These are phyloP conservation scores for Laterallus jamaicensis DNA, from an alignment of 2,113 vertebrate genomes.

Conservation along the genomic window DNA sequence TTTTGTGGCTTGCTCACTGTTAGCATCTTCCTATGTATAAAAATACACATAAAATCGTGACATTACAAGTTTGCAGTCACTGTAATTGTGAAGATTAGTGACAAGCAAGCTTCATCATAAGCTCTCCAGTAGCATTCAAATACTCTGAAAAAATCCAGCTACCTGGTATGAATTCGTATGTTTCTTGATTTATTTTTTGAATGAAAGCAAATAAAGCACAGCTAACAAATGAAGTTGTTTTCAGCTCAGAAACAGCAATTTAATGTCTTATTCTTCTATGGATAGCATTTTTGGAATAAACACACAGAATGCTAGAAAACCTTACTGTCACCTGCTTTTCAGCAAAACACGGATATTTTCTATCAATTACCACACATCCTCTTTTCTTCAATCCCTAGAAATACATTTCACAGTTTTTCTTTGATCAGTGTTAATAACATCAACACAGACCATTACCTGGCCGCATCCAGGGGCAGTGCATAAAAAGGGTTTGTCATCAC, in stretches of 20 bases:
- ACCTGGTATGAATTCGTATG: not conserved
- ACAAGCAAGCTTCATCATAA: not conserved
- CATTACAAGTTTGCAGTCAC: not conserved
- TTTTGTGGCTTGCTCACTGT: not conserved
- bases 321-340: not conserved
- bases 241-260: not conserved
- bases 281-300: not conserved
- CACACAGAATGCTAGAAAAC: not conserved
- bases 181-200: not conserved
- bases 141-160: not conserved
- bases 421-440: not conserved
- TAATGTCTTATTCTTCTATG: not conserved
- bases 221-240: not conserved
- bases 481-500: conserved; percentile 99
- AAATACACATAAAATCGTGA: not conserved
- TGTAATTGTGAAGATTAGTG: not conserved
- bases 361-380: not conserved
- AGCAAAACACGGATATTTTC: not conserved
- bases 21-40: not conserved
- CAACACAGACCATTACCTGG: conserved; percentile 82
- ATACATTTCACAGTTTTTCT: not conserved
- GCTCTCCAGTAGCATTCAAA: not conserved
- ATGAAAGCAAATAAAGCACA: not conserved
- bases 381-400: not conserved
- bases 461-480: conserved; percentile 98